These are phyloP conservation scores for Zaprionus ghesquierei DNA, from an alignment of 1,140 invertebrate species.

Conservation along the genomic window DNA sequence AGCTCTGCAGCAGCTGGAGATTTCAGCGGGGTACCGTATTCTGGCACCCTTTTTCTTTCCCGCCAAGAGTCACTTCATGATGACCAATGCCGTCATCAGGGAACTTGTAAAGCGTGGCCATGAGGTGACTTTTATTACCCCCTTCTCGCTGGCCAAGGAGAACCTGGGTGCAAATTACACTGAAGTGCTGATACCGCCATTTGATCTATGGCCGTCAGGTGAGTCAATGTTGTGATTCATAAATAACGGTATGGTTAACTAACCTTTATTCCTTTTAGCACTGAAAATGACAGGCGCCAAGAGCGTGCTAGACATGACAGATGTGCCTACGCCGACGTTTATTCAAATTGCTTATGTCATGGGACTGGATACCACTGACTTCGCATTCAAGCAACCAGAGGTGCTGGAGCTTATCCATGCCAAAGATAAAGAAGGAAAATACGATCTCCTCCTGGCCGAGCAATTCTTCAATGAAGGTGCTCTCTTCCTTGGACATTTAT, in stretches of 20 bases:
- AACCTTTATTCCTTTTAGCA: slow-evolving; percentile 9
- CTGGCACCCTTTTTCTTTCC: slow-evolving; percentile 71
- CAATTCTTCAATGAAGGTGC: slow-evolving; percentile 82
- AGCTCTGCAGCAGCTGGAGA: slow-evolving; percentile 42
- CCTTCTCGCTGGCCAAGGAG: slow-evolving; percentile 53
- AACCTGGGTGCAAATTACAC: slow-evolving; percentile 65
- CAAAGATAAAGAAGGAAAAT: slow-evolving; percentile 70
- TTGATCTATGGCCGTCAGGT: slow-evolving; percentile 52
- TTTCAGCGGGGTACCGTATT: slow-evolving; percentile 36
- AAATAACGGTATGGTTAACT: neutral
- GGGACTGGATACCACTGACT: slow-evolving; percentile 62
- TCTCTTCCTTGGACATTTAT: slow-evolving; percentile 79
- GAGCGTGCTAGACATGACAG: slow-evolving; percentile 51
- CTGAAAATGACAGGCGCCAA: slow-evolving; percentile 11
- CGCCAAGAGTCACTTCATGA: slow-evolving; percentile 75
- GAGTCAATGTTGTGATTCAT: neutral
- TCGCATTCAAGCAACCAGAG: slow-evolving; percentile 71
- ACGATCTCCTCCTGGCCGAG: slow-evolving; percentile 82
- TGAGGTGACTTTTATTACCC: slow-evolving; percentile 71
- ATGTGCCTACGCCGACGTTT: slow-evolving; percentile 19
- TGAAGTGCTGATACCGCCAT: slow-evolving; percentile 58
- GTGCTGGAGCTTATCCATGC: slow-evolving; percentile 76
- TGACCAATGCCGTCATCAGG: slow-evolving; percentile 63
- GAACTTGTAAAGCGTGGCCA: slow-evolving; percentile 63
- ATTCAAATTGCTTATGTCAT: slow-evolving; percentile 21